A percentile compares a stretch with the other conserved stretches of the same genome.
These are phyloP conservation scores for Benitochromis conjunctus DNA, from an alignment of 2,113 vertebrate species.

Conservation along the genomic window DNA sequence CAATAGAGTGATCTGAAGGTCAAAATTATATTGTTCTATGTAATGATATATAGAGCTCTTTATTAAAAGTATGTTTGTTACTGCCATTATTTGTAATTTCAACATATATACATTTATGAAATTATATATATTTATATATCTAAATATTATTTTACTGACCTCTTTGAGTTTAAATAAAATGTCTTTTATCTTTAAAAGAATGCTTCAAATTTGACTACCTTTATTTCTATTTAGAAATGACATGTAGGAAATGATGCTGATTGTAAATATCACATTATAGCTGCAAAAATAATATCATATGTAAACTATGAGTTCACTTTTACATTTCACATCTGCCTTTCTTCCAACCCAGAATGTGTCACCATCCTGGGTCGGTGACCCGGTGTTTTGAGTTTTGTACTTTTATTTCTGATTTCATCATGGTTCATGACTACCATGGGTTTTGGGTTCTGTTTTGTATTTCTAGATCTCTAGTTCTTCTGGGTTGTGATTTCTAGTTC, in stretches of 20 bases:
- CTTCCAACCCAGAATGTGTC: background rate
- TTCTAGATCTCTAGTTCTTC: no score
- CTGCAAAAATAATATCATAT: background rate
- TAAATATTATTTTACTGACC: background rate
- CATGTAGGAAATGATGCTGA: background rate
- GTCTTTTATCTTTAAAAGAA: background rate
- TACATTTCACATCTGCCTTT: background rate
- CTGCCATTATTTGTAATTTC: background rate
- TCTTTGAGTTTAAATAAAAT: background rate
- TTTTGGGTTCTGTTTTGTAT: no score
- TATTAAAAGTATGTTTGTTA: background rate
- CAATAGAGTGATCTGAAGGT: background rate
- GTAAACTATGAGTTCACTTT: background rate
- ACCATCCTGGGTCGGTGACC: no score
- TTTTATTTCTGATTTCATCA: no score
- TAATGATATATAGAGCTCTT: background rate
- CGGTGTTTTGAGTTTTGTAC: no score
- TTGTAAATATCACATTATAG: no score
- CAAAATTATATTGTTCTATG: background rate
- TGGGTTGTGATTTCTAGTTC: no score
- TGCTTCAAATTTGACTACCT: background rate
- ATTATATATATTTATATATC: no score
- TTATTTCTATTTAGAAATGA: background rate
- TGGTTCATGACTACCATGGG: no score
- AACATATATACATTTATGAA: background rate